Evolutionary conservation across 2,888 invertebrate genomes (phyloP).

Genomic region (Heliothis peltigera): DNA sequence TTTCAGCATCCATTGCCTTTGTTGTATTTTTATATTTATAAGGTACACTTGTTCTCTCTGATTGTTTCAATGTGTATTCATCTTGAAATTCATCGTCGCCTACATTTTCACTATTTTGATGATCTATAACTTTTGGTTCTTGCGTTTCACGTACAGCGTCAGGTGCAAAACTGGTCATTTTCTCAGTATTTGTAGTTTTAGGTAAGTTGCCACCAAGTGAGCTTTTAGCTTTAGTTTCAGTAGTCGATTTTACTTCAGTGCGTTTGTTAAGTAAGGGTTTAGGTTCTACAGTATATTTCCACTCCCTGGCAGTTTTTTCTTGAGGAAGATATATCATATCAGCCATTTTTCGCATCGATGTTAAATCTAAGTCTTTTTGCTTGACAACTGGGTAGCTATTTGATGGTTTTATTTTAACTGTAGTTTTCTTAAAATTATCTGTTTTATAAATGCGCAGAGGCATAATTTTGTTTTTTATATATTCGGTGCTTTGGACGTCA

Average conservation of each 20-base stretch:
- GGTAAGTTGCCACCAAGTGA: constrained; percentile 5
- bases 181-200: constrained; percentile 16
- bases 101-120: constrained; percentile 17
- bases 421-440: constrained; percentile 19
- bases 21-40: constrained; percentile 37
- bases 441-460: constrained; percentile 3
- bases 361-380: constrained; percentile 31
- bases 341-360: constrained; percentile 49
- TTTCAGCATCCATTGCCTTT: neutral
- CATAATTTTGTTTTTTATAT: constrained; percentile 58
- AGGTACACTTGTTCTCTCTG: constrained; percentile 21
- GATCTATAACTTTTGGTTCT: constrained; percentile 4
- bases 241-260: neutral
- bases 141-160: neutral
- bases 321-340: constrained; percentile 40
- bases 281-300: constrained; percentile 28
- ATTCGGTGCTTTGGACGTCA: constrained; percentile 49
- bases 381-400: constrained; percentile 11
- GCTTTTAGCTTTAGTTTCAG: neutral
- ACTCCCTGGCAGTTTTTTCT: constrained; percentile 19
- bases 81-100: constrained; percentile 62
- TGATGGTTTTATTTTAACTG: constrained; percentile 3
- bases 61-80: constrained; percentile 55
- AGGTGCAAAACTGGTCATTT: neutral
- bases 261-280: neutral